Base-by-base conservation (phyloP, 2,888 invertebrate genomes). In the Scaptomyza caliginosa region DNA sequence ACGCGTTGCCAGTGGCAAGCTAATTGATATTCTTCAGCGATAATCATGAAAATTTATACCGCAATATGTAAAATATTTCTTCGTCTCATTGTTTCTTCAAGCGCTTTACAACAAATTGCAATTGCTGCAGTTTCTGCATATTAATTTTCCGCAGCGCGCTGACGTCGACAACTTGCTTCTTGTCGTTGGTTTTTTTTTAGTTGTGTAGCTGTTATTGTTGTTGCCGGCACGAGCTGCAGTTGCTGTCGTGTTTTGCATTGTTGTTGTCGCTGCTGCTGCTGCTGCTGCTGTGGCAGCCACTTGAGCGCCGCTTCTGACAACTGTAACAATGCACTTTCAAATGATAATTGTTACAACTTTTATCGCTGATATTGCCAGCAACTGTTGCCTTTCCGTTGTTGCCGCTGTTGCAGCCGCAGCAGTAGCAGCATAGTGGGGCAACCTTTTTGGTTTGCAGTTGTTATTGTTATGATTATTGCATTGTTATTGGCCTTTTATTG, bases 331-430 rank as follows among this genome's bases (percentile, higher is more conserved):
- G 82, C 86, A 84, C 77, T 84, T 84, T 86, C 78, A 84, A 86
- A 84, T 86, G 86, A 84, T 84, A 86, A 84, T 84, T 84, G 84
- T 79, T 81, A 79, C 81, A 84, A 86, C 81, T 84, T 84, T 81
- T 86, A 81, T 84, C 77, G 81, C 74, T 86, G 76, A 77, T 83
- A 83, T 74, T 74, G 77, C 74, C 36, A 45, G 65, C 85, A 85
- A 82, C 77, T 77, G 81, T 78, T 78, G 81, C 69, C 56, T 28
- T 49, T 58, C 48, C 19, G 23, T 43, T 42, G 52, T 24, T 58
- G 50, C 54, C 19, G 4, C 46, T 51, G 67, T 38, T 60, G 67
- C 57, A 24, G 46, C 51, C 34, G 73, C 59, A n/a, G n/a, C n/a
- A n/a, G n/a, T n/a, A n/a, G n/a, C n/a, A 65, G 59, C 65, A 59